These are phyloP conservation scores for Achlya flavicornis DNA, from an alignment of 2,888 invertebrate genomes.

Conservation along the genomic window DNA sequence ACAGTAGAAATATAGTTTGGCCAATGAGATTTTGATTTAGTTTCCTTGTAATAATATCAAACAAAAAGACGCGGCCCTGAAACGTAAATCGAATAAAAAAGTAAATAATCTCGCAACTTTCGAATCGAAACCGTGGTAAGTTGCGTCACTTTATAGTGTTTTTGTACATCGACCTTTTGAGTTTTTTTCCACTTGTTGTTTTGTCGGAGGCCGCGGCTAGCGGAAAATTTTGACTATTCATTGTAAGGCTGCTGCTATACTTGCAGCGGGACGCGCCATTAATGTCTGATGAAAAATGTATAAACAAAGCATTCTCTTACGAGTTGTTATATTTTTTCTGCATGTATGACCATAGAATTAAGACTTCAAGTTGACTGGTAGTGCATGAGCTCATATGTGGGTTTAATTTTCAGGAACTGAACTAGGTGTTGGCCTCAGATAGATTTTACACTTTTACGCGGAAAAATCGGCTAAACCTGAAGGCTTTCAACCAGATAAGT, in stretches of 20 bases:
- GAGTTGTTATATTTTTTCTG: too few species aligned
- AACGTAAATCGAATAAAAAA: slow-evolving; percentile 18
- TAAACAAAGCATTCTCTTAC: too few species aligned
- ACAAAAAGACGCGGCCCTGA: slow-evolving; percentile 28
- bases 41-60: slow-evolving; percentile 19
- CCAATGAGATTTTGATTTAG: slow-evolving; percentile 16
- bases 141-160: slow-evolving; percentile 22
- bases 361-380: too few species aligned
- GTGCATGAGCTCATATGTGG: too few species aligned
- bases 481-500: too few species aligned
- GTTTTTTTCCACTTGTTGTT: slow-evolving; percentile 20
- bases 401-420: too few species aligned
- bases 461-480: too few species aligned
- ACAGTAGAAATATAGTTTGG: slow-evolving; percentile 8
- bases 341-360: too few species aligned
- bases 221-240: slow-evolving; percentile 33
- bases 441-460: too few species aligned
- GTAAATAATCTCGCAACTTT: slow-evolving; percentile 29
- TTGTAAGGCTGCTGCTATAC: slow-evolving; percentile 14
- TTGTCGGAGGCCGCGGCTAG: slow-evolving; percentile 22
- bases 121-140: slow-evolving; percentile 22
- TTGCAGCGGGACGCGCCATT: neutral
- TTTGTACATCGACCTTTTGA: slow-evolving; percentile 29
- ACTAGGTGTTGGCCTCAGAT: too few species aligned
- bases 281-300: neutral